These are phyloP conservation scores for Lycaon pictus DNA, from an alignment of 2,113 vertebrate genomes.

Conservation along the genomic window DNA sequence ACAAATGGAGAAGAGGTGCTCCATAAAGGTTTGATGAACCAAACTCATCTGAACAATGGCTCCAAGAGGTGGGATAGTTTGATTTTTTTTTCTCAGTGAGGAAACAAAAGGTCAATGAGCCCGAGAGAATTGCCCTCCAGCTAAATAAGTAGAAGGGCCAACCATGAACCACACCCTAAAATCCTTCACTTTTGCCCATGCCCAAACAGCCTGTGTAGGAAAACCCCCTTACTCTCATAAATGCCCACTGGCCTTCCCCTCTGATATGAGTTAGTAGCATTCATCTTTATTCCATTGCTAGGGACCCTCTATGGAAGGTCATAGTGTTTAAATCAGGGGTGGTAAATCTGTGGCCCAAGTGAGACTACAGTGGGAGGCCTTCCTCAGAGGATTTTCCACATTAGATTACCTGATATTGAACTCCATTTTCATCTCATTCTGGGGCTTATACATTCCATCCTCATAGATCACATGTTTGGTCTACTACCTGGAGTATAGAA, in stretches of 20 bases:
- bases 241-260: background rate
- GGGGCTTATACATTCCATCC: background rate
- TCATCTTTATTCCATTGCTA: constrained; percentile 1
- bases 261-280: background rate
- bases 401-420: background rate
- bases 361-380: background rate
- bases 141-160: background rate
- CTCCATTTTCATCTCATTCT: background rate
- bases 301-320: background rate
- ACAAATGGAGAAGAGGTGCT: background rate
- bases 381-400: background rate
- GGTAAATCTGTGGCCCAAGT: background rate
- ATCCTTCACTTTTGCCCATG: background rate
- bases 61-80: background rate
- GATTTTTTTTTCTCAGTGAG: background rate
- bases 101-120: constrained; percentile 42
- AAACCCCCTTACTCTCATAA: background rate
- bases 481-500: background rate
- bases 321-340: background rate
- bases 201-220: background rate
- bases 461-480: background rate
- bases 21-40: background rate
- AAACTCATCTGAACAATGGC: constrained; percentile 1
- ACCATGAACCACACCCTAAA: background rate
- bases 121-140: background rate